A percentile compares a stretch with the other conserved stretches of the same genome.
Conservation (phyloP, 2,888 invertebrate species). For the Leucophenga maculata region DNA sequence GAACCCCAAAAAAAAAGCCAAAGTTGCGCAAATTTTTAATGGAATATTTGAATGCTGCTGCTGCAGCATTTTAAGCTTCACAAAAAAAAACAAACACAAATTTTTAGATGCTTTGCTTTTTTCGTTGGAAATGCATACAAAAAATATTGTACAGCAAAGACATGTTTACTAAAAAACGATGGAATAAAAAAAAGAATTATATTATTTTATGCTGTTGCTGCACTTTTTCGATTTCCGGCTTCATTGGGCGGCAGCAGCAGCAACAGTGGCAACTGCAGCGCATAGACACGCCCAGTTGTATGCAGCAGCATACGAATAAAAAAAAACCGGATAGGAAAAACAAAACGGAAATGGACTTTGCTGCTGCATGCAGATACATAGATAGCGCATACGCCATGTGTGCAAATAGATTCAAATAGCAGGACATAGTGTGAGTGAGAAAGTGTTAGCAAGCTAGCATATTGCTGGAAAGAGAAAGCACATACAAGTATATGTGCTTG, state of each 20-base stretch:
- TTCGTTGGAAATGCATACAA: too few species aligned
- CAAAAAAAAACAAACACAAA: background rate
- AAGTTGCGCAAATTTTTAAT: background rate
- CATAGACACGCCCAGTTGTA: background rate
- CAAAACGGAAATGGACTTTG: slow-evolving; percentile 10
- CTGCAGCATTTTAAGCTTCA: background rate
- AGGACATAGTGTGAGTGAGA: too few species aligned
- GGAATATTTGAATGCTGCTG: background rate
- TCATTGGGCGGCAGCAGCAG: background rate
- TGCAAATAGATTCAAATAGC: background rate
- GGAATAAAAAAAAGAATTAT: background rate
- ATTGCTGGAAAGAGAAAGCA: too few species aligned
- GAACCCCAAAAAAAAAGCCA: slow-evolving; percentile 15
- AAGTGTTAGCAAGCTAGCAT: too few species aligned
- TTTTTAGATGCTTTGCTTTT: too few species aligned
- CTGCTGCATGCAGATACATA: background rate
- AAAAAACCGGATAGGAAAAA: background rate
- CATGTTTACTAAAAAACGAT: too few species aligned
- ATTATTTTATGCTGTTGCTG: slow-evolving; percentile 6
- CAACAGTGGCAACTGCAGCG: background rate
- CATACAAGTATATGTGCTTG: background rate
- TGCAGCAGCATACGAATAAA: background rate
- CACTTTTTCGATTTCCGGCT: slow-evolving; percentile 17
- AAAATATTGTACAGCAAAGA: background rate
- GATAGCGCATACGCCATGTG: slow-evolving; percentile 22